These are phyloP conservation scores for Chironex yamaguchii DNA, from an alignment of 30 jellyfish, hydroid and myxozoan species.

Conservation along the genomic window DNA sequence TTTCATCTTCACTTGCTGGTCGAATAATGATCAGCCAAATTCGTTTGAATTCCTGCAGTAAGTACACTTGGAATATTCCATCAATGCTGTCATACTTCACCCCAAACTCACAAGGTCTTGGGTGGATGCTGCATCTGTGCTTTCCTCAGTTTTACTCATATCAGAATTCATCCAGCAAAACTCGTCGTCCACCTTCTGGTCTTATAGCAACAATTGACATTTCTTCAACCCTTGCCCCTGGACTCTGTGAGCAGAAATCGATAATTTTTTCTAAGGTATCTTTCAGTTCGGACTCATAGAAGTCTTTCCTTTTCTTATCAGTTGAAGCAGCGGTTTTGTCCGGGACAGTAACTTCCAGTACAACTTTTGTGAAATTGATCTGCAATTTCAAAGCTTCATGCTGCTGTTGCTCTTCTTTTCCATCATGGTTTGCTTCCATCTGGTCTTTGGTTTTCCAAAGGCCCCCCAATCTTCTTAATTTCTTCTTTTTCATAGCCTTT, in stretches of 20 bases:
- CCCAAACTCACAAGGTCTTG: slow-evolving; percentile 56
- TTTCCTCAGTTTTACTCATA: not conserved
- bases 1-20: slow-evolving; percentile 14
- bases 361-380: slow-evolving; percentile 27
- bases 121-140: not conserved
- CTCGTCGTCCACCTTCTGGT: not conserved
- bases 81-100: slow-evolving; percentile 44
- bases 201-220: not conserved
- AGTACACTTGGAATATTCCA: not conserved
- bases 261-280: not conserved
- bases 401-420: not conserved
- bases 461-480: slow-evolving; percentile 19
- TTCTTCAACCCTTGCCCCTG: slow-evolving; percentile 4
- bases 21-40: slow-evolving; percentile 21
- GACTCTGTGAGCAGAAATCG: not conserved
- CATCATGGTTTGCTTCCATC: not conserved
- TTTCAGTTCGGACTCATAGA: not conserved
- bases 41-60: slow-evolving; percentile 42
- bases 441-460: slow-evolving; percentile 20
- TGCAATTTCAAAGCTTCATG: slow-evolving; percentile 11
- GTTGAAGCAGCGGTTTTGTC: not conserved
- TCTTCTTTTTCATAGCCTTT: not conserved
- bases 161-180: not conserved
- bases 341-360: not conserved
- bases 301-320: not conserved